Conservation (phyloP, 2,797 vertebrate species). For the Remorina albescens region DNA sequence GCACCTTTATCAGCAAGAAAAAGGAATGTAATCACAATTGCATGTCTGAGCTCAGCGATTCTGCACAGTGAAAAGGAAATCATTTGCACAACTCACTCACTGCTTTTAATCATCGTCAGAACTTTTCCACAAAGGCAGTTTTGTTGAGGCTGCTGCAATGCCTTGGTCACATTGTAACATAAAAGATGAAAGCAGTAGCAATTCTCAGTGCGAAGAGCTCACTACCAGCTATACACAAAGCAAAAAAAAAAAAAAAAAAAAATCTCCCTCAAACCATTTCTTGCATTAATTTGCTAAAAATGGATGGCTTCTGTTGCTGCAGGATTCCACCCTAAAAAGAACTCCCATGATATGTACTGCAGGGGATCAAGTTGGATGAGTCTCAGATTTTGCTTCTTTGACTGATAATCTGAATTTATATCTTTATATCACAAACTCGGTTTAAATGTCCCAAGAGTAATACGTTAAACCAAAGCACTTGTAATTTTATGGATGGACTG, state of each 20-base stretch:
- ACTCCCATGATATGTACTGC: neutral
- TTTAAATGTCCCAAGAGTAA: neutral
- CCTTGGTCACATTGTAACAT: constrained; percentile 32
- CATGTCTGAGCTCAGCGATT: constrained; percentile 48
- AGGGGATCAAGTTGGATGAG: neutral
- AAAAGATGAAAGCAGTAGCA: constrained; percentile 48
- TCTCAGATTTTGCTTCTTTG: neutral
- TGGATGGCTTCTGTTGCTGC: constrained; percentile 16
- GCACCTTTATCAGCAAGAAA: constrained; percentile 63
- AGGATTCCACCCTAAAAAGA: constrained; percentile 28
- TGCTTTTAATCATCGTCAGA: constrained; percentile 45
- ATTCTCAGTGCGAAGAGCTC: constrained; percentile 39
- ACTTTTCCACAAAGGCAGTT: constrained; percentile 61
- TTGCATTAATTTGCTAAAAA: constrained; percentile 48
- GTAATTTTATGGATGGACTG: constrained; percentile 36
- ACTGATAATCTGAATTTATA: neutral
- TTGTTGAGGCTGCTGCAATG: constrained; percentile 50
- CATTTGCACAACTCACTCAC: constrained; percentile 37
- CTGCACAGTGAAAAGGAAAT: constrained; percentile 50
- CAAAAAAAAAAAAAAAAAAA: too few relatives aligned
- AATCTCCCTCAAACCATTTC: constrained; percentile 44
- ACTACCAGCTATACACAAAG: constrained; percentile 23
- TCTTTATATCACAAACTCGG: constrained; percentile 5
- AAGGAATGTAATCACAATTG: constrained; percentile 34
- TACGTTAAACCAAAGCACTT: too few relatives aligned